Evolutionary conservation across 1,140 invertebrate species (phyloP), one percentile per base, ranked within the genome.

Genomic region (Cephus cinctus): DNA sequence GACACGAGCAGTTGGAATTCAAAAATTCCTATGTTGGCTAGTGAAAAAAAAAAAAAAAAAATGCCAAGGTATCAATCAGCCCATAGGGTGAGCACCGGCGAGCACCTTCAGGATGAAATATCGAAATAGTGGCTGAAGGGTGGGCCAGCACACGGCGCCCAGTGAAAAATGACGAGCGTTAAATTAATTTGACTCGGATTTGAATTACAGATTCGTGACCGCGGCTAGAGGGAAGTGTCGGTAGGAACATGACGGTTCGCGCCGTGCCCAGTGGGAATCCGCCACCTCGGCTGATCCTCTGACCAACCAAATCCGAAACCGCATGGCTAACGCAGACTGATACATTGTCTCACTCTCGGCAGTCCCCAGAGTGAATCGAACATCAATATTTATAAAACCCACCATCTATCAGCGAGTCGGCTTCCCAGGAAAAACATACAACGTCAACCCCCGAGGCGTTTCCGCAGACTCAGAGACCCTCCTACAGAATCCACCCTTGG

Each of bases 101-200:
- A 22, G 15, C 23, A 44, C 40, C 23, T 27, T 21, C 27, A 16
- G 22, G 38, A 60, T 61, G 58, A 63, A 57, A 61, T 63, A 61
- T 63, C 44, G 58, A 58, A 54, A 18, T 50, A 44, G 50, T 55
- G 52, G 53, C 50, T 43, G 45, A 27, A 39, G 36, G 27, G 41
- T 23, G 49, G 44, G 32, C 20, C 35, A 46, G 27, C 15, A 14
- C 30, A 47, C 34, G 52, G 52, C 59, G 48, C 47, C 52, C 50
- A 19, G 35, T 65, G 61, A 67, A 65, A 64, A 65, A 67, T 67
- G 61, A 66, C 53, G 47, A 47, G 48, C 53, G 61, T 66, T 62
- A 64, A 67, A 67, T 67, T 66, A 64, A 67, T 67, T 67, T 63
- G 52, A 65, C 56, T 56, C 35, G 30, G 46, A 61, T 57, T 60